These are phyloP conservation scores for Brachyalestes nurse DNA, from an alignment of 2,797 vertebrate species.

Conservation along the genomic window DNA sequence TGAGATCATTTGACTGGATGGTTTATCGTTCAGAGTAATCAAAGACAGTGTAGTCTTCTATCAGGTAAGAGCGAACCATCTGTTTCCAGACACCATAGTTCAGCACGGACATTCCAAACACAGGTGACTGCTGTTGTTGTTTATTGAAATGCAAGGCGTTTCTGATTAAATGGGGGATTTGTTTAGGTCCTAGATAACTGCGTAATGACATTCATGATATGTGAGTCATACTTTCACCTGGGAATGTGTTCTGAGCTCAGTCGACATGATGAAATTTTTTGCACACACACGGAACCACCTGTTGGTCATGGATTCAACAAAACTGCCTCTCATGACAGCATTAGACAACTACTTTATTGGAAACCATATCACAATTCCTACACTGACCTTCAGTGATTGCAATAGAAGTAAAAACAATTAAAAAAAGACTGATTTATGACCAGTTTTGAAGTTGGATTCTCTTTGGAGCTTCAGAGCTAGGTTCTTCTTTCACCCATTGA, in stretches of 20 bases:
- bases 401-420: too few relatives aligned
- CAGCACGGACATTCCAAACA: conserved; percentile 61
- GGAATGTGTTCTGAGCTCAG: conserved; percentile 55
- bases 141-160: conserved; percentile 60
- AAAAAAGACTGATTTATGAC: too few relatives aligned
- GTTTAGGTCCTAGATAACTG: conserved; percentile 74
- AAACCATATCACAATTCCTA: not conserved
- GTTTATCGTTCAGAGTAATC: conserved; percentile 49
- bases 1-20: conserved; percentile 46
- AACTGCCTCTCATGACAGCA: not conserved
- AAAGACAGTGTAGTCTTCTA: conserved; percentile 47
- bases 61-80: conserved; percentile 48
- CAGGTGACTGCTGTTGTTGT: conserved; percentile 76
- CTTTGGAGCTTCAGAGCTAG: too few relatives aligned
- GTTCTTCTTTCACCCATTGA: too few relatives aligned
- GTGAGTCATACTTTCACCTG: conserved; percentile 74
- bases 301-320: conserved; percentile 33
- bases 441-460: too few relatives aligned
- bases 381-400: not conserved
- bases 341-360: not conserved
- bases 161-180: conserved; percentile 73
- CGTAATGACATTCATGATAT: conserved; percentile 61
- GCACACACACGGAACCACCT: conserved; percentile 44
- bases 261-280: conserved; percentile 3
- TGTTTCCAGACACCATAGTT: conserved; percentile 48